A percentile compares a stretch with the other conserved stretches of the same genome.
These are phyloP conservation scores for Zonitis immaculata DNA, from an alignment of 2,888 invertebrate species.

Conservation along the genomic window DNA sequence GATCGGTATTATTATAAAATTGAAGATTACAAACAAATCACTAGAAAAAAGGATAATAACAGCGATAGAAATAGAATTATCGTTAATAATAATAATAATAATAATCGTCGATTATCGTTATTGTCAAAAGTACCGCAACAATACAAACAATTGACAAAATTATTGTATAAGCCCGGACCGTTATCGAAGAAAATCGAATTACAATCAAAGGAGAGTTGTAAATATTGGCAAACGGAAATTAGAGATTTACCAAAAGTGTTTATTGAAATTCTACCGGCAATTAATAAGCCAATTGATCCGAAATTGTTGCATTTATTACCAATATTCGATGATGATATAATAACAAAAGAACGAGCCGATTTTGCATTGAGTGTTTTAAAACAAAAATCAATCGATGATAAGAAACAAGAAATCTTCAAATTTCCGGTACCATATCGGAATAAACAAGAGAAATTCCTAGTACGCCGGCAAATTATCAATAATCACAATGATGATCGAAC, in stretches of 20 bases:
- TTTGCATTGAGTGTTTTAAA: constrained; percentile 55
- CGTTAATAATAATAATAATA: background rate
- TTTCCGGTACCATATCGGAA: constrained; percentile 58
- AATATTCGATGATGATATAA: constrained; percentile 44
- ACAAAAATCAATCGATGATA: constrained; percentile 13
- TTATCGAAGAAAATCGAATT: constrained; percentile 51
- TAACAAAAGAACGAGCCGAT: constrained; percentile 53
- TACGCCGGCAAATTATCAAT: constrained; percentile 31
- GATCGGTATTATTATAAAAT: constrained; percentile 25
- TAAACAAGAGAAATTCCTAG: constrained; percentile 55
- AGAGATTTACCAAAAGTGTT: constrained; percentile 52
- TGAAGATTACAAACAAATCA: constrained; percentile 45
- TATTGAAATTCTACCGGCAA: constrained; percentile 50
- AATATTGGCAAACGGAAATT: constrained; percentile 50
- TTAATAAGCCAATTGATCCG: constrained; percentile 50
- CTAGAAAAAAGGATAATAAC: constrained; percentile 19
- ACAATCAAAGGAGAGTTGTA: constrained; percentile 49
- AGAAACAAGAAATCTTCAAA: constrained; percentile 43
- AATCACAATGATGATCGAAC: background rate
- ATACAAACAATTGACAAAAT: constrained; percentile 39
- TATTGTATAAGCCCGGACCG: constrained; percentile 57
- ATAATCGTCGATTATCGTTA: constrained; percentile 40
- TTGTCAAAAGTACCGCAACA: constrained; percentile 43
- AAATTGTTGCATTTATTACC: constrained; percentile 48
- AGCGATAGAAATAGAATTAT: no score